Conservation (phyloP, 92 coral and sea anemone species). For the Diadumene lineata region DNA sequence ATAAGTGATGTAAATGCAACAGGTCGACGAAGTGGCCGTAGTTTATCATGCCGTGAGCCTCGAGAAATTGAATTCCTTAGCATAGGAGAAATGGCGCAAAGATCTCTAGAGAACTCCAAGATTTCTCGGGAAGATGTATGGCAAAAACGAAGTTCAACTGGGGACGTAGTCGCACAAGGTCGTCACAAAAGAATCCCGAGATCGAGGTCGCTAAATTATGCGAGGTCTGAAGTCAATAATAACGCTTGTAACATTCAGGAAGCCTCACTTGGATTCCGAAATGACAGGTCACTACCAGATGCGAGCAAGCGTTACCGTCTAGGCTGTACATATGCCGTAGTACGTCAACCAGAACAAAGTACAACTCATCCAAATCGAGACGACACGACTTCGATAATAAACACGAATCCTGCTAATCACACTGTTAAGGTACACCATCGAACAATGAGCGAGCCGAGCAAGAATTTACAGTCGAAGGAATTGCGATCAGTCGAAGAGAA, state of each 20-base stretch:
- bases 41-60: slow-evolving; percentile 33
- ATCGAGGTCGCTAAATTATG: neutral
- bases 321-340: slow-evolving; percentile 63
- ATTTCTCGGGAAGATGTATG: slow-evolving; percentile 28
- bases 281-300: slow-evolving; percentile 53
- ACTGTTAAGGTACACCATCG: slow-evolving; percentile 10
- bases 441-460: slow-evolving; percentile 28
- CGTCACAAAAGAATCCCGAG: slow-evolving; percentile 28
- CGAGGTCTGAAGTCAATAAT: slow-evolving; percentile 35
- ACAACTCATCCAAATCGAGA: neutral
- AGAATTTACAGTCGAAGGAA: slow-evolving; percentile 18
- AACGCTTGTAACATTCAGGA: slow-evolving; percentile 30
- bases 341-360: slow-evolving; percentile 56
- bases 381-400: neutral
- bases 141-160: slow-evolving; percentile 24
- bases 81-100: slow-evolving; percentile 41
- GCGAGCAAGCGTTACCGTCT: slow-evolving; percentile 42
- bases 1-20: slow-evolving; percentile 23
- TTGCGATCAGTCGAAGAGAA: slow-evolving; percentile 24
- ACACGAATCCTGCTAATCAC: slow-evolving; percentile 9
- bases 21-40: slow-evolving; percentile 1
- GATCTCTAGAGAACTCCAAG: slow-evolving; percentile 13
- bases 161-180: neutral
- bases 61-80: slow-evolving; percentile 42
- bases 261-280: slow-evolving; percentile 39